These are phyloP conservation scores for Acrobasis repandana DNA, from an alignment of 2,888 invertebrate genomes.

Conservation along the genomic window DNA sequence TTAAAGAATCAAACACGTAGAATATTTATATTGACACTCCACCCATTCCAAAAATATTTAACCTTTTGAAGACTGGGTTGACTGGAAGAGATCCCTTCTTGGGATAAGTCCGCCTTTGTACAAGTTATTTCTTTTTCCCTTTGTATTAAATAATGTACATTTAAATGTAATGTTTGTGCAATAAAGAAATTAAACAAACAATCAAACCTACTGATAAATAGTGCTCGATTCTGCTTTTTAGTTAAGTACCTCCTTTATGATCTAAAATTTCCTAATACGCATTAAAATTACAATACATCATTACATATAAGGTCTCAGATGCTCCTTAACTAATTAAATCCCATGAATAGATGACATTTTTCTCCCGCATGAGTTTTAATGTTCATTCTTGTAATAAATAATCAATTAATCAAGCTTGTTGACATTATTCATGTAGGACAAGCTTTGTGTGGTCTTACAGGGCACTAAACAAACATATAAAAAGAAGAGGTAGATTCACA, in stretches of 20 bases:
- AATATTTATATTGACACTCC: too few species aligned
- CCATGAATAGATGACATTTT: conserved; percentile 12
- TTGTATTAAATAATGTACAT: too few species aligned
- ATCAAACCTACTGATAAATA: background rate
- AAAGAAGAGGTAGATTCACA: background rate
- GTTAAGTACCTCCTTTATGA: conserved; percentile 3
- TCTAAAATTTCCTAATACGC: conserved; percentile 5
- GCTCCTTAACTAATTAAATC: conserved; percentile 9
- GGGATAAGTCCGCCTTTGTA: too few species aligned
- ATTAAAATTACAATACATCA: conserved; percentile 10
- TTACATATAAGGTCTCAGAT: conserved; percentile 10
- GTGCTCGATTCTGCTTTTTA: background rate
- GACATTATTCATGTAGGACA: background rate
- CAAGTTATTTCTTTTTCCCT: too few species aligned
- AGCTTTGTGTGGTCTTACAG: conserved; percentile 13
- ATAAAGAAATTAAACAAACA: too few species aligned
- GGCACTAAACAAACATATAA: background rate
- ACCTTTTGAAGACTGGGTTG: too few species aligned
- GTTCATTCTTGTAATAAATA: conserved; percentile 16
- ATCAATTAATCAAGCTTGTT: conserved; percentile 14
- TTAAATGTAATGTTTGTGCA: too few species aligned
- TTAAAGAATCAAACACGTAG: too few species aligned
- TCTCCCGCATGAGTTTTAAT: conserved; percentile 7
- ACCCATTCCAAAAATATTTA: too few species aligned
- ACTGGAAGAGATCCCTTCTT: too few species aligned